Evolutionary conservation across 2,797 vertebrate genomes (phyloP).

Genomic region (Acanthornis magna): DNA sequence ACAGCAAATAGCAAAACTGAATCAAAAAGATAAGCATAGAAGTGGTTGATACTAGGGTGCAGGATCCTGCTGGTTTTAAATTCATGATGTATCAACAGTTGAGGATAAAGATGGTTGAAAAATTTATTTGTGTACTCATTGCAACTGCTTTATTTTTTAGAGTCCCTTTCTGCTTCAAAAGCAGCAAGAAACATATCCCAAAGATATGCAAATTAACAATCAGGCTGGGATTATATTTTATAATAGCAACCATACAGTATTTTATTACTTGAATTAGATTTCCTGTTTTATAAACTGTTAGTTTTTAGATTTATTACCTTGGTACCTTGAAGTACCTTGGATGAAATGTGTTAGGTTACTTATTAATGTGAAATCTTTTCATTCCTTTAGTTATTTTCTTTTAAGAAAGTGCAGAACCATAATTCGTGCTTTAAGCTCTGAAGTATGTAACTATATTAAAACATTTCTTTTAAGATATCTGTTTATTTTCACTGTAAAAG

Average conservation of each 20-base stretch:
- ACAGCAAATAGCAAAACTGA: not conserved
- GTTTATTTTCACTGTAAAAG: slow-evolving; percentile 14
- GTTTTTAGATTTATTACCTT: slow-evolving; percentile 24
- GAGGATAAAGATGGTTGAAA: not conserved
- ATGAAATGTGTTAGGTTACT: slow-evolving; percentile 25
- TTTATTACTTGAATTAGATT: slow-evolving; percentile 36
- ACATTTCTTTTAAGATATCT: not conserved
- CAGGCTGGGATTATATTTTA: not conserved
- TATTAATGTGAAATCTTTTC: slow-evolving; percentile 3
- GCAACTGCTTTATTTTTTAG: not conserved
- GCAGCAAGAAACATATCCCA: not conserved
- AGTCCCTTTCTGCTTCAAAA: slow-evolving; percentile 10
- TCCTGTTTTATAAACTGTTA: not conserved
- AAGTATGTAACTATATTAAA: not conserved
- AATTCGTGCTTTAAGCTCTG: not conserved
- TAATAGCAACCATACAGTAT: not conserved
- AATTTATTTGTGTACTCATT: not conserved
- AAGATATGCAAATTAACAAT: not conserved
- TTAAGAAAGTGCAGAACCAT: not conserved
- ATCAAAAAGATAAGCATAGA: not conserved
- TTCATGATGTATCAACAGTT: not conserved
- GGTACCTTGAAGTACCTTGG: not conserved
- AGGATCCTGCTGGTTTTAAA: not conserved
- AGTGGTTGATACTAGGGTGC: not conserved
- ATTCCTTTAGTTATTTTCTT: slow-evolving; percentile 31